phyloP scores from a whole-genome alignment of 2,113 vertebrate genomes.

The Chaetodon trifascialis region DNA sequence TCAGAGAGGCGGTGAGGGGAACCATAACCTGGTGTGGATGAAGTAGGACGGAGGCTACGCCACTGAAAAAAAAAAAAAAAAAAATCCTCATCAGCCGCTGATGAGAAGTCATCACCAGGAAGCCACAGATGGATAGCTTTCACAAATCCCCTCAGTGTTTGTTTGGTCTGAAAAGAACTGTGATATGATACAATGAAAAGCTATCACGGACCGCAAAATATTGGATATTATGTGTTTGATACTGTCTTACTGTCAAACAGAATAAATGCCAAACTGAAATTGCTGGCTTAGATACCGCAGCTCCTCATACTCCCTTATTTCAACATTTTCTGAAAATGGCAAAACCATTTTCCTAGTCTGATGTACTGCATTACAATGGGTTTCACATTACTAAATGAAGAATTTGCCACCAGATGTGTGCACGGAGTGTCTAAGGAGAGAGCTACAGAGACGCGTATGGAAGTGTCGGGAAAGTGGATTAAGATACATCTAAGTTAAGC shows the following conservation, averaged over 20 bases:
- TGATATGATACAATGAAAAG: slow-evolving; percentile 74
- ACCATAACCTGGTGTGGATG: slow-evolving; percentile 75
- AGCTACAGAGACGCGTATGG: slow-evolving; percentile 19
- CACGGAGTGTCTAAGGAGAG: slow-evolving; percentile 32
- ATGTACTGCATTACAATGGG: slow-evolving; percentile 51
- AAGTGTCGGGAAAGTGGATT: slow-evolving; percentile 33
- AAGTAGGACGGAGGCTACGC: slow-evolving; percentile 67
- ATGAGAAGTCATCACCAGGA: slow-evolving; percentile 83
- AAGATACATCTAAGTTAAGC: slow-evolving; percentile 51
- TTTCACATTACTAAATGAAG: slow-evolving; percentile 49
- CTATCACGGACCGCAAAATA: slow-evolving; percentile 70
- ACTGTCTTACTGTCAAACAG: slow-evolving; percentile 73
- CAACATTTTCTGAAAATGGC: slow-evolving; percentile 59
- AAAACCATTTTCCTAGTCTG: slow-evolving; percentile 49
- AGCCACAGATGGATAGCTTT: slow-evolving; percentile 82
- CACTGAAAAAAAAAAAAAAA: slow-evolving; percentile 26
- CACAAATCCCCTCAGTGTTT: slow-evolving; percentile 76
- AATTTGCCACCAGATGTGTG: slow-evolving; percentile 41
- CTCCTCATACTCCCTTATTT: slow-evolving; percentile 56
- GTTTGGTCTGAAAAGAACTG: slow-evolving; percentile 74
- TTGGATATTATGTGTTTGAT: slow-evolving; percentile 81
- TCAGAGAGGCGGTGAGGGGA: slow-evolving; percentile 58
- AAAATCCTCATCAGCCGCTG: slow-evolving; percentile 77
- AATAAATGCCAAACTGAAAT: slow-evolving; percentile 71
- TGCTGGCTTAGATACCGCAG: slow-evolving; percentile 62